phyloP scores from a whole-genome alignment of 23 tunicate genomes.

The Oikopleura dioica region DNA sequence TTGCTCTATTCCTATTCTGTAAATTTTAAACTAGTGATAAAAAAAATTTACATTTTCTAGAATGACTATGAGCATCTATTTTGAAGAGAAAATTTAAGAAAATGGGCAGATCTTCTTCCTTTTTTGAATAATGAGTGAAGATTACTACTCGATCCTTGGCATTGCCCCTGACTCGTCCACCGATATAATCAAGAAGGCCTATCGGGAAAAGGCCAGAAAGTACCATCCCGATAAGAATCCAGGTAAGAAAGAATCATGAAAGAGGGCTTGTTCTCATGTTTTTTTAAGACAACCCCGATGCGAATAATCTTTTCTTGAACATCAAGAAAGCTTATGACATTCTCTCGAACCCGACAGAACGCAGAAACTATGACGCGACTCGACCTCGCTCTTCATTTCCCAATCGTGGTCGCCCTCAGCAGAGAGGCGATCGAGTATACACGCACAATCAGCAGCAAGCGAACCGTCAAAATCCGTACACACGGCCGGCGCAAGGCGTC shows the following conservation, averaged over 20 bases:
- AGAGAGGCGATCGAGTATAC: no score
- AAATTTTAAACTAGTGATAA: background rate
- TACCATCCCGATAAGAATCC: background rate
- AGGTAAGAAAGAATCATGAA: background rate
- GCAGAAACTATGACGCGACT: background rate
- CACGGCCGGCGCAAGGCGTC: no score
- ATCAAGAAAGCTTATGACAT: conserved; percentile 9
- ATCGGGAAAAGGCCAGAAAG: background rate
- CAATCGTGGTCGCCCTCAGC: no score
- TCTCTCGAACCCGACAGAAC: background rate
- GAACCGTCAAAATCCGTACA: no score
- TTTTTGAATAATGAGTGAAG: background rate
- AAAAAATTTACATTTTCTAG: background rate
- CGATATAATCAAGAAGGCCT: background rate
- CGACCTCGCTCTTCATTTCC: no score
- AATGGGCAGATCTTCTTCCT: background rate
- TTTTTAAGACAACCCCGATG: background rate
- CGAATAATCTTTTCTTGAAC: background rate
- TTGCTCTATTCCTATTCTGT: background rate
- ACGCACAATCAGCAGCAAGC: no score
- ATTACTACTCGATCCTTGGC: background rate
- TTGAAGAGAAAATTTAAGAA: background rate
- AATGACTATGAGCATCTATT: background rate
- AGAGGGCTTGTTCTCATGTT: background rate
- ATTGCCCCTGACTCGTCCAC: background rate